Conservation (phyloP, 1,140 invertebrate species). For the Lepidurus couesii region DNA sequence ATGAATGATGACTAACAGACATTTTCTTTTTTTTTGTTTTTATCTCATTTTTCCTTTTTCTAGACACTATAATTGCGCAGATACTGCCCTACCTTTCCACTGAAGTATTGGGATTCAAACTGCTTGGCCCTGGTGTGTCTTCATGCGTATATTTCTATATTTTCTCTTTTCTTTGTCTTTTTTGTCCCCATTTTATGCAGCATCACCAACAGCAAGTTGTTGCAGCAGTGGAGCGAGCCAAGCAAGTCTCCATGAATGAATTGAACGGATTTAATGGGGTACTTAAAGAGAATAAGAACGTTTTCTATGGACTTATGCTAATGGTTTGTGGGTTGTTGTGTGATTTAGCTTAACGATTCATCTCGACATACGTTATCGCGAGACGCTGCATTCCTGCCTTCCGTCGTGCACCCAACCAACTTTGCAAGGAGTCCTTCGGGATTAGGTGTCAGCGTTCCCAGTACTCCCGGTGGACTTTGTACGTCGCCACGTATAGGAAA, state of each 20-base stretch:
- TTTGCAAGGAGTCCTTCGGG: not conserved
- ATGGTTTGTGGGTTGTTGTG: not conserved
- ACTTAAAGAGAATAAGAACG: slow-evolving; percentile 32
- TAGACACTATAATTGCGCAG: slow-evolving; percentile 59
- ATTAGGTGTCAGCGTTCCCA: not conserved
- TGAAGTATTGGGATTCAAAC: slow-evolving; percentile 46
- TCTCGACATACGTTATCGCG: not conserved
- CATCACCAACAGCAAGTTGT: slow-evolving; percentile 47
- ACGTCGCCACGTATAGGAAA: not conserved
- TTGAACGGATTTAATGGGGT: slow-evolving; percentile 46
- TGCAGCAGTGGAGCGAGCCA: slow-evolving; percentile 45
- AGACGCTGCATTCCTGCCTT: not conserved
- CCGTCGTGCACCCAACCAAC: not conserved
- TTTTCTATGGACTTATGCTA: not conserved
- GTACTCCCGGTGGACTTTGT: not conserved
- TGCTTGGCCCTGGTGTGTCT: not conserved
- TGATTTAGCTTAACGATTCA: not conserved
- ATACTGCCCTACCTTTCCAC: slow-evolving; percentile 59
- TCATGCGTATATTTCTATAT: not conserved
- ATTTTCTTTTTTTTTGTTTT: not conserved
- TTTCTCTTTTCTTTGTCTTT: not conserved
- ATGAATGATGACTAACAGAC: not conserved
- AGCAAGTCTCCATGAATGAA: slow-evolving; percentile 47
- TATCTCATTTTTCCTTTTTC: slow-evolving; percentile 40
- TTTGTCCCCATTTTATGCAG: slow-evolving; percentile 3